A percentile compares a stretch with the other conserved stretches of the same genome.
Evolutionary conservation across 2,113 vertebrate genomes (phyloP).

Genomic region (Malurus alboscapulatus): DNA sequence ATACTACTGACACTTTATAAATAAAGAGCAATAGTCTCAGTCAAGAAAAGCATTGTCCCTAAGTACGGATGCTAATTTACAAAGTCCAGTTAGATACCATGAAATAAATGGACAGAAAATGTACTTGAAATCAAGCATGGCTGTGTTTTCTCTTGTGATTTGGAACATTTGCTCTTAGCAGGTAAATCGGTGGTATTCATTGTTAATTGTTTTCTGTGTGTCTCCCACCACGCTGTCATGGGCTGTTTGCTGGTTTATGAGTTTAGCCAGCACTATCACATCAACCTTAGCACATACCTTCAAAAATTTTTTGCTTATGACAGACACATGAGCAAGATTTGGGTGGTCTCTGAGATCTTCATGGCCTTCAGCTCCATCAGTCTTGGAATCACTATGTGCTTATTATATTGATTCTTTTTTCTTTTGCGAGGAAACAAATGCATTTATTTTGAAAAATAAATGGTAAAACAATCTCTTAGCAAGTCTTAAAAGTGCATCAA

Average conservation of each 20-base stretch:
- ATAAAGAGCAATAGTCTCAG: neutral
- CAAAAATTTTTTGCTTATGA: neutral
- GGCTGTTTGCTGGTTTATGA: neutral
- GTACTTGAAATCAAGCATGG: neutral
- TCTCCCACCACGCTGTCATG: neutral
- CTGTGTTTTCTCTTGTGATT: neutral
- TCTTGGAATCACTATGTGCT: neutral
- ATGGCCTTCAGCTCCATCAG: neutral
- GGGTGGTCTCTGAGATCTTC: neutral
- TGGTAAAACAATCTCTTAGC: conserved; percentile 8
- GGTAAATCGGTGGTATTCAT: neutral
- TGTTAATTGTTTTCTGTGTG: neutral
- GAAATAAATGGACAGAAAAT: neutral
- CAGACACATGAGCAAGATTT: neutral
- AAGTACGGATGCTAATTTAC: neutral
- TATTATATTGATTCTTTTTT: neutral
- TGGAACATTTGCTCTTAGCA: neutral
- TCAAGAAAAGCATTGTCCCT: neutral
- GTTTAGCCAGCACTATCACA: neutral
- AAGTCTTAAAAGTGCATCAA: neutral
- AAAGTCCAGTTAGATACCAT: neutral
- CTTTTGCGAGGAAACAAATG: neutral
- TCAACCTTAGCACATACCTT: neutral
- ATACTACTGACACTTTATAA: neutral
- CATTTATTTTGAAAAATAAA: neutral